Base-by-base conservation (phyloP, 92 coral and sea anemone species). In the Chrysogorgia sp. region DNA sequence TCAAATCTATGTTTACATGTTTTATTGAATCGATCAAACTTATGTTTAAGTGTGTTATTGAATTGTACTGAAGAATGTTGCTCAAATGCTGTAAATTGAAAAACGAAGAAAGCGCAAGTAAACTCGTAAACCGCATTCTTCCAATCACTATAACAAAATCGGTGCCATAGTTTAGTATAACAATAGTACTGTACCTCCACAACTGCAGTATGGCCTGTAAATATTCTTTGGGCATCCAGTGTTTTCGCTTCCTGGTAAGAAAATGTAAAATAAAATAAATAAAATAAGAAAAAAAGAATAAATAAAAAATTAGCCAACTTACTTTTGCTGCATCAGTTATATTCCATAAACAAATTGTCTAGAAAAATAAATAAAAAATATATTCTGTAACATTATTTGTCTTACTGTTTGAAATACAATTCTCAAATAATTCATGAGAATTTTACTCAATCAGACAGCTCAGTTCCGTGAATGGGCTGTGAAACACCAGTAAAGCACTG, bases 261-360 rank as follows among this genome's bases (percentile, higher is more conserved):
- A 23, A 47, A 43, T 40, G 21, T 68, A 19, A 23, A n/a, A 21
- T 43, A 47, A n/a, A 48, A 34, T 10, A n/a, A 21, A 57, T 14
- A 23, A 57, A 14, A 17, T 7, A 23, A 1, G 50, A 8, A 43
- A 43, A 43, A 8, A 43, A 8, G 50, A 8, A 64, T 7, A 14
- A 24, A 2, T n/a, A 34, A 32, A 64, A 41, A 57, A 21, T 35
- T 2, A 4, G 17, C n/a, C 7, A 14, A 53, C 84, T 80, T 20
- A 96, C 99, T 91, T 96, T 96, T 23, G 94, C 75, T 25, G 88
- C 84, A 30, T 67, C 80, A 34, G 97, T 87, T 34, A 96, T 96
- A 59, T 96, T 96, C 99, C 99, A 96, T 60, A 96, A 90, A 52
- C 99, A 96, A 20, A 96, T 92, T 40, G 99, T 96, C 99, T 96